Evolutionary conservation across 2,888 invertebrate genomes (phyloP), one percentile per base, ranked within the genome.

Genomic region (Yponomeuta evonymella): DNA sequence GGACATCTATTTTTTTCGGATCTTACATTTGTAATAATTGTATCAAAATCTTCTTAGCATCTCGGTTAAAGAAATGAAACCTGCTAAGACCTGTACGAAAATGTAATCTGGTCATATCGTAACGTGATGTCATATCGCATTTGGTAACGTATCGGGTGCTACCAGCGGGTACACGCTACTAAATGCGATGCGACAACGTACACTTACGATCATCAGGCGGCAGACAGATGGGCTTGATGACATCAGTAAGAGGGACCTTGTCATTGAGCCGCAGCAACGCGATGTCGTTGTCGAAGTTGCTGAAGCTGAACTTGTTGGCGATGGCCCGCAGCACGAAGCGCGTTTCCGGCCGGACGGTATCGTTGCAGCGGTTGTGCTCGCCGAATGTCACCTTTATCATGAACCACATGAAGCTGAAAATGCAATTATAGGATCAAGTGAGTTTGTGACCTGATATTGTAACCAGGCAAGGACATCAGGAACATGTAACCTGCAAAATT

Each of bases 361-460:
- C 94, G 78, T 95, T 94, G 87, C 97, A 97, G 67, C 96, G 94
- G 86, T 97, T 95, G 83, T 97, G 97, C 84, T 97, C 97, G 0
- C 97, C 97, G 78, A 97, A 96, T 15, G 97, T 96, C 74, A 97
- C 96, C 87, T 96, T 96, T 83, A 97, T 96, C 96, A 97, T 96
- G 88, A 97, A 97, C 97, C 97, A 97, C 96, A 97, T 96, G 85
- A 97, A 97, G 75, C 96, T 96, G 92, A 75, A 94, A 85, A 43
- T 36, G 15, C 10, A 36, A 67, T 36, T 15, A 67, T 43, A 43
- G 43, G 8, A 1, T 43, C 8, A 43, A 36, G n/a, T n/a, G n/a
- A 12, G 36, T 67, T 3, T 33, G n/a, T 15, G 51, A 58, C 4
- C 15, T 15, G 3, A 15, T 58, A 58, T 15, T 0, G 15, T 58